phyloP scores from a whole-genome alignment of 2,888 invertebrate species.

The Lasius platythorax region DNA sequence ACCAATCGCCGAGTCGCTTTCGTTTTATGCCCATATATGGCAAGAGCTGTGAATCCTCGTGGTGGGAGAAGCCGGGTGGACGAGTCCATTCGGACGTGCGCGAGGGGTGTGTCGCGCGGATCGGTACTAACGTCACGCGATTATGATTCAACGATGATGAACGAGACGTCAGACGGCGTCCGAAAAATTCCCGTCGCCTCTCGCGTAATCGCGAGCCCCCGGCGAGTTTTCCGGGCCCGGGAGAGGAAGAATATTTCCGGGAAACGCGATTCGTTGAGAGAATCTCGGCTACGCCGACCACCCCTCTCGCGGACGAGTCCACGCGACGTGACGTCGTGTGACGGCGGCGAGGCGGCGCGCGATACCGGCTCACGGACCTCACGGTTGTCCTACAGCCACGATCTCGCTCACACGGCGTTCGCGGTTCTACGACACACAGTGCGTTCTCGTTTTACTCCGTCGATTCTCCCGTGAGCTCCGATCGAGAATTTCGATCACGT shows the following conservation, averaged over 20 bases:
- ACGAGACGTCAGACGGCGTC: too few species aligned
- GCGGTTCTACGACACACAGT: slow-evolving; percentile 74
- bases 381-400: slow-evolving; percentile 76
- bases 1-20: slow-evolving; percentile 90
- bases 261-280: not conserved
- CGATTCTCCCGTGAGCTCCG: slow-evolving; percentile 58
- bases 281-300: slow-evolving; percentile 66
- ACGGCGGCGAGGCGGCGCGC: not conserved
- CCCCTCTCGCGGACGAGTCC: slow-evolving; percentile 78
- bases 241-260: too few species aligned
- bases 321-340: slow-evolving; percentile 59
- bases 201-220: not conserved
- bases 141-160: not conserved
- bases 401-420: slow-evolving; percentile 81
- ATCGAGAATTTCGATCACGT: slow-evolving; percentile 62
- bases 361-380: slow-evolving; percentile 58
- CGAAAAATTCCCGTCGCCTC: not conserved
- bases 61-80: slow-evolving; percentile 86
- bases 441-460: slow-evolving; percentile 73
- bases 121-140: not conserved
- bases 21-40: slow-evolving; percentile 94
- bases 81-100: slow-evolving; percentile 80
- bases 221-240: too few species aligned
- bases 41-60: slow-evolving; percentile 89
- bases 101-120: slow-evolving; percentile 71